Evolutionary conservation across 2,113 vertebrate species (phyloP), one percentile per base, ranked within the genome.

Genomic region (Urocitellus parryii): DNA sequence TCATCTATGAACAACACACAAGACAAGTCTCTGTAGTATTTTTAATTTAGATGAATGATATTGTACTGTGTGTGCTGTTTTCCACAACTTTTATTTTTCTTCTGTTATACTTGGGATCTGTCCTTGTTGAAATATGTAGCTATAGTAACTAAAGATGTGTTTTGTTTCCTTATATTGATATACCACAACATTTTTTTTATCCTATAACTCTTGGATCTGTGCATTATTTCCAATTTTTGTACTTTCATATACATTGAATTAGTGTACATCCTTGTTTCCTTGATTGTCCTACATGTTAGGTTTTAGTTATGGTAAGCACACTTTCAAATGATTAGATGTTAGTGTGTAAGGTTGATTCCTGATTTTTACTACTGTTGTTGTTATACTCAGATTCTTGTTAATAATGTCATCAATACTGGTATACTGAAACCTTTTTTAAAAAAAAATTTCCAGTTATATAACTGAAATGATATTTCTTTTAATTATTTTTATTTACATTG

Each of bases 241-340:
- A 99, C 99, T 98, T 83, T 99, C 98, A 98, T 99, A 99, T 96
- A 86, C 98, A 4, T 51, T 98, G 8, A 32, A 65, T 16, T 1
- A 61, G 22, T 81, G 8, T 73, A 72, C 29, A 78, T 72, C 18
- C 45, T 65, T 90, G 63, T 91, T 20, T 78, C 22, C 20, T 74
- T 82, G 81, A 73, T 93, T 93, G 14, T 39, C 70, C 11, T 79
- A 27, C 4, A 79, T 45, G 22, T 58, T 88, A 11, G 22, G 32
- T 80, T 95, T 32, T 91, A 80, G n/a, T 83, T 84, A 74, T 39
- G 24, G 20, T 70, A 24, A 80, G 8, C 22, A 84, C 32, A 53
- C 22, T 3, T 84, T 79, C 53, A 89, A 29, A 76, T 65, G 82
- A 20, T 67, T 83, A 74, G 16, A 53, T 25, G 5, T 25, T 48